Percentiles rank a stretch among this genome's conserved stretches.
These are phyloP conservation scores for Tubulanus polymorphus DNA, from an alignment of 2,888 invertebrate species.

Conservation along the genomic window DNA sequence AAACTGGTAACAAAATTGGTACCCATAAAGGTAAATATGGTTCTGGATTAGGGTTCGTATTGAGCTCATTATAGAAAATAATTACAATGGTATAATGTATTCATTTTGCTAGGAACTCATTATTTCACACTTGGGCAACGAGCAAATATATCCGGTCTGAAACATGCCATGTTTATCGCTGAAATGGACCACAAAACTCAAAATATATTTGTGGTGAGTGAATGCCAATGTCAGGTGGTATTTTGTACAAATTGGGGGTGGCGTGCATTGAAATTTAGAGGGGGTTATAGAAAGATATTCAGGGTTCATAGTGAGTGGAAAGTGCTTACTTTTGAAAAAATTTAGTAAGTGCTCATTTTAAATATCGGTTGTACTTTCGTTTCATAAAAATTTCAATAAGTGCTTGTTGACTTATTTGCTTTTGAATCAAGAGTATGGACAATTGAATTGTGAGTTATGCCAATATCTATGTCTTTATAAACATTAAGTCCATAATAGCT, in stretches of 20 bases:
- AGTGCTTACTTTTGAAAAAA: no score
- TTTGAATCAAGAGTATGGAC: no score
- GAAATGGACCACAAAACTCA: constrained; percentile 68
- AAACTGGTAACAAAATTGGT: constrained; percentile 72
- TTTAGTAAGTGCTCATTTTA: no score
- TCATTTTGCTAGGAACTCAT: constrained; percentile 67
- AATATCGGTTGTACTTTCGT: no score
- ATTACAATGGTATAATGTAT: background rate
- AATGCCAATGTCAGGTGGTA: background rate
- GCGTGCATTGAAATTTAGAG: no score
- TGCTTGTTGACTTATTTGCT: no score
- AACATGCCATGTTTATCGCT: constrained; percentile 70
- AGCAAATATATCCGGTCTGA: constrained; percentile 63
- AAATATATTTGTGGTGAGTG: constrained; percentile 70
- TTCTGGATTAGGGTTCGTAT: background rate
- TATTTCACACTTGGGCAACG: constrained; percentile 92
- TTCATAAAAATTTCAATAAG: no score
- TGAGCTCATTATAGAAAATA: background rate
- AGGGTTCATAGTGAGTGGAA: no score
- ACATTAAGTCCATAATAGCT: no score
- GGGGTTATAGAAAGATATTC: no score
- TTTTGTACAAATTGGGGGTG: background rate
- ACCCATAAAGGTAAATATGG: constrained; percentile 61
- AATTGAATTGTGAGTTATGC: no score
- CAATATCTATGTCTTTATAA: no score